These are phyloP conservation scores for Drosophila phalerata DNA, from an alignment of 2,888 invertebrate genomes.

Conservation along the genomic window DNA sequence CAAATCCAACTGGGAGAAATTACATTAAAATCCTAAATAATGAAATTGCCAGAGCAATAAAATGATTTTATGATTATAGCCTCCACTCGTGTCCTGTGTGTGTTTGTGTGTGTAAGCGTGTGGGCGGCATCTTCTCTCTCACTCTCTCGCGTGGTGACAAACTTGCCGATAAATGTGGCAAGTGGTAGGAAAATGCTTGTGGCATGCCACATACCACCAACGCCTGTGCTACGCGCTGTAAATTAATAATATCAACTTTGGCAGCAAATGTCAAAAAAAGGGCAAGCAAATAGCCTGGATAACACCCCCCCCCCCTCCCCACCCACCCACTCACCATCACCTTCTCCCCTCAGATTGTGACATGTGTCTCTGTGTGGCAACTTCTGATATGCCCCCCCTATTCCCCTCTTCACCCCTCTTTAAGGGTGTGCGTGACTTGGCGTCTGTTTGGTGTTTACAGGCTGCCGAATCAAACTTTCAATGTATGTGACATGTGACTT, in stretches of 20 bases:
- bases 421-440: conserved; percentile 62
- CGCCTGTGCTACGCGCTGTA: conserved; percentile 54
- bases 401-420: neutral
- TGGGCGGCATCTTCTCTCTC: conserved; percentile 4
- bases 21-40: conserved; percentile 77
- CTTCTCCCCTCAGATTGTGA: conserved; percentile 34
- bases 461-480: conserved; percentile 70
- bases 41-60: conserved; percentile 77
- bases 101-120: conserved; percentile 14
- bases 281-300: conserved; percentile 60
- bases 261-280: conserved; percentile 73
- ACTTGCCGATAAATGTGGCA: conserved; percentile 60
- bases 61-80: conserved; percentile 77
- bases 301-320: neutral
- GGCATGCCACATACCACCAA: conserved; percentile 48
- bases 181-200: conserved; percentile 58
- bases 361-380: conserved; percentile 51
- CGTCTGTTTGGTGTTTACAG: conserved; percentile 68
- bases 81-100: conserved; percentile 22
- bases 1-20: conserved; percentile 61
- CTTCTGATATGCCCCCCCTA: conserved; percentile 7
- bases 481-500: conserved; percentile 67
- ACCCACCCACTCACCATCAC: neutral
- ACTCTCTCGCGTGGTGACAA: conserved; percentile 17
- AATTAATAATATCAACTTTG: conserved; percentile 77